A percentile compares a stretch with the other conserved stretches of the same genome.
These are phyloP conservation scores for Bos indicus DNA, from an alignment of 2,113 vertebrate species.

Conservation along the genomic window DNA sequence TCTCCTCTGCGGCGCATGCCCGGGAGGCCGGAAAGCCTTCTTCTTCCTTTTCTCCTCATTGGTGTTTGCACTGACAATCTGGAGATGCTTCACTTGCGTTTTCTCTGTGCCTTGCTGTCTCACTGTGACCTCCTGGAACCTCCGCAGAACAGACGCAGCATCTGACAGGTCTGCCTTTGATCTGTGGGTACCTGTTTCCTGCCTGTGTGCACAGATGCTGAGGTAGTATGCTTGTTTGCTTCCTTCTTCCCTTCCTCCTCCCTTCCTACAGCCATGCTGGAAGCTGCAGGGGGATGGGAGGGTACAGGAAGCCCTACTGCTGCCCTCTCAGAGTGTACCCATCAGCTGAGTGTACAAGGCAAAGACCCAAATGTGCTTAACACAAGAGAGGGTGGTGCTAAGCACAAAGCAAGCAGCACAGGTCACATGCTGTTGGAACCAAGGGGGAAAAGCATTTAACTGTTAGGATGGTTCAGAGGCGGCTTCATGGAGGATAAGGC, in stretches of 20 bases:
- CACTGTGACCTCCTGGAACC: too few species aligned
- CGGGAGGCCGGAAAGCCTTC: not conserved
- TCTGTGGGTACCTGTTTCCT: not conserved
- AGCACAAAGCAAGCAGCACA: not conserved
- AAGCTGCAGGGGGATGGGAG: not conserved
- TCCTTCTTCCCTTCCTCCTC: not conserved
- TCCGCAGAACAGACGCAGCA: not conserved
- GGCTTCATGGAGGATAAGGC: not conserved
- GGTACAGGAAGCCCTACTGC: not conserved
- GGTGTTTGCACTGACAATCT: not conserved
- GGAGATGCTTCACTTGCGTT: not conserved
- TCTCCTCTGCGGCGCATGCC: accelerated
- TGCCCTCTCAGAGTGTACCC: not conserved
- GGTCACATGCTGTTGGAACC: not conserved
- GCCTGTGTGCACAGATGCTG: not conserved
- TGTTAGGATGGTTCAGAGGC: not conserved
- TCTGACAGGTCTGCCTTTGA: not conserved
- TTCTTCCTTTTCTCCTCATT: not conserved
- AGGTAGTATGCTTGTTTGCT: not conserved
- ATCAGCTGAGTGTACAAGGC: accelerated
- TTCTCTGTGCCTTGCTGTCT: not conserved
- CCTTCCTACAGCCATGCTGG: not conserved
- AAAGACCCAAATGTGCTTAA: not conserved
- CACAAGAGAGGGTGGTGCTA: not conserved
- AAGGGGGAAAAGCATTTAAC: not conserved